Evolutionary conservation across 1,140 invertebrate genomes (phyloP), one percentile per base, ranked within the genome.

Genomic region (Polypedilum vanderplanki): DNA sequence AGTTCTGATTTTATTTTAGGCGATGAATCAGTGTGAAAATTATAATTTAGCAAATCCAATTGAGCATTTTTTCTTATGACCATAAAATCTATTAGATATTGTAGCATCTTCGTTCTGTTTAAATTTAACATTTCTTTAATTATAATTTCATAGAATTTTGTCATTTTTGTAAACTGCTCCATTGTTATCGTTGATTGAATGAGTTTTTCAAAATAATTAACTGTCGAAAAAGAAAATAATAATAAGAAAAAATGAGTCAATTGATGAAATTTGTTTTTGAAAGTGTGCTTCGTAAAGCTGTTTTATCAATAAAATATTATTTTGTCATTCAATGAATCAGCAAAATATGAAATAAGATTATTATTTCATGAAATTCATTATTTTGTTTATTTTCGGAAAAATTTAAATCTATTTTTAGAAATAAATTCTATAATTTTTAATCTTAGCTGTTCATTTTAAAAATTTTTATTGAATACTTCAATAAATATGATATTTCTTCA

Each of bases 91-190:
- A 70, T 7, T 18, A 70, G 10, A 10, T 70, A 70, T 20, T 70
- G 65, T 18, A 70, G 65, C 9, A 70, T 70, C 18, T 70, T 70
- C 4, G 65, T 20, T 22, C 18, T 20, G 5, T 70, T 70, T 10
- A 70, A 70, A 70, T 70, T 70, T 9, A 70, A 70, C 65, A 70
- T 70, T 18, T 70, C 65, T 7, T 70, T 70, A 18, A 22, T 70
- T 18, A 70, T 70, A 18, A 70, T 70, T 20, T 70, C 65, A 18
- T 70, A 70, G 10, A 70, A 70, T 7, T 70, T 70, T 10, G 18
- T 70, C 65, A 70, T 70, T 18, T 70, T 70, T 18, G 18, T 9
- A 18, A 70, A 70, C 20, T 18, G 3, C 17, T 70, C 65, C 20
- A 10, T 33, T 33, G 24, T 70, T 9, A 10, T 70, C 18, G 18